Base-by-base conservation (phyloP, 1,140 invertebrate species). In the Himalopsyche phryganea region DNA sequence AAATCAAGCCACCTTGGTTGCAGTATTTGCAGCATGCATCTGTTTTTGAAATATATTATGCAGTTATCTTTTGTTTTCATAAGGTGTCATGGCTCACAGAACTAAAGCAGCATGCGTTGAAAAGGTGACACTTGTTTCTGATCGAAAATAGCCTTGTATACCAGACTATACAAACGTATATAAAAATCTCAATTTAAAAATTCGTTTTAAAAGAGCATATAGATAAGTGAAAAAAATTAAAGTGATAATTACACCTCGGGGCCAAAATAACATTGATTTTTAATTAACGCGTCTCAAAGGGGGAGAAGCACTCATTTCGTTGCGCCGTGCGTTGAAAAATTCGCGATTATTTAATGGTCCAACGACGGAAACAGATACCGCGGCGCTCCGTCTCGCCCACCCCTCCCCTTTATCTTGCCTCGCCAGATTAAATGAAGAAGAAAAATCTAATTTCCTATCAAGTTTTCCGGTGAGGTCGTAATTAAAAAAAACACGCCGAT, bases 401-500 rank as follows among this genome's bases (percentile, higher is more conserved):
- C 23, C 50, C 44, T 54, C 52, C 52, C 33, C 45, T 36, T 38
- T 41, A 40, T 35, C 33, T 28, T 9, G 33, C n/a, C 32, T 28
- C 13, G 49, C 45, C 28, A 62, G 60, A 62, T 62, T 62, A 62
- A 62, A 62, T 62, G 60, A 62, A 62, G 60, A 62, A 49, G 47
- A 62, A 52, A 58, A 62, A 62, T 62, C 54, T 62, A 62, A 62
- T 62, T 62, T 62, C 60, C 60, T 62, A 62, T 62, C 60, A 48
- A 48, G 50, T 58, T 40, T 62, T 62, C 60, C 60, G 60, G 54
- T 36, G 42, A 48, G 41, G 48, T 54, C 60, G 54, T 62, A 62
- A 62, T 62, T 62, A 62, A 62, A 62, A 57, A 61, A 56, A 57
- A 58, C 23, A 28, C 23, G 23, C 23, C 23, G 23, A n/a, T n/a